A percentile compares a stretch with the other conserved stretches of the same genome.
These are phyloP conservation scores for Pilophorus perplexus DNA, from an alignment of 2,888 invertebrate genomes.

Conservation along the genomic window DNA sequence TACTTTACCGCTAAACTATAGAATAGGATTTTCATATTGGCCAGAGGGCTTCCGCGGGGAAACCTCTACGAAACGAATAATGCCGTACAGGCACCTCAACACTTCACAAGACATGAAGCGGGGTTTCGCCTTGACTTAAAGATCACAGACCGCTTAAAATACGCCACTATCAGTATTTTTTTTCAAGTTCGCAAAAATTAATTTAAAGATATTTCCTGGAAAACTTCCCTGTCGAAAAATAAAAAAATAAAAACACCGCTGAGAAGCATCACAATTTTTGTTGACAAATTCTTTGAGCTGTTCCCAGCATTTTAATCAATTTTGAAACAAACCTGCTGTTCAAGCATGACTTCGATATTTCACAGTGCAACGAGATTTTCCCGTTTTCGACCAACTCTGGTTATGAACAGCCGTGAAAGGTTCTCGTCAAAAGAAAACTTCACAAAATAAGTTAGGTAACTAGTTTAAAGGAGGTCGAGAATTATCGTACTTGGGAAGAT, in stretches of 20 bases:
- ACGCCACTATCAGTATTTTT: constrained; percentile 6
- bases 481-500: constrained; percentile 13
- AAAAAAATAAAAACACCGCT: neutral
- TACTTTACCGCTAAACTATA: neutral
- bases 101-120: neutral
- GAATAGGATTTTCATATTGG: neutral
- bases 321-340: no score
- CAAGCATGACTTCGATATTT: no score
- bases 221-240: constrained; percentile 2
- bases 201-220: constrained; percentile 17
- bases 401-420: no score
- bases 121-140: constrained; percentile 25
- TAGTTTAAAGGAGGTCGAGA: no score
- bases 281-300: no score
- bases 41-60: neutral
- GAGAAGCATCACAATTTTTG: constrained; percentile 1
- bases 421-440: no score
- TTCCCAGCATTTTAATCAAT: no score
- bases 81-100: neutral
- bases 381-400: no score
- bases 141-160: constrained; percentile 39
- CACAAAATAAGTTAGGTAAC: no score
- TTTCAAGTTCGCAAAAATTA: neutral
- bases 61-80: neutral
- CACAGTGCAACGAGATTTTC: no score